Conservation (phyloP, 2,888 invertebrate genomes). For the Enchytraeus crypticus region DNA sequence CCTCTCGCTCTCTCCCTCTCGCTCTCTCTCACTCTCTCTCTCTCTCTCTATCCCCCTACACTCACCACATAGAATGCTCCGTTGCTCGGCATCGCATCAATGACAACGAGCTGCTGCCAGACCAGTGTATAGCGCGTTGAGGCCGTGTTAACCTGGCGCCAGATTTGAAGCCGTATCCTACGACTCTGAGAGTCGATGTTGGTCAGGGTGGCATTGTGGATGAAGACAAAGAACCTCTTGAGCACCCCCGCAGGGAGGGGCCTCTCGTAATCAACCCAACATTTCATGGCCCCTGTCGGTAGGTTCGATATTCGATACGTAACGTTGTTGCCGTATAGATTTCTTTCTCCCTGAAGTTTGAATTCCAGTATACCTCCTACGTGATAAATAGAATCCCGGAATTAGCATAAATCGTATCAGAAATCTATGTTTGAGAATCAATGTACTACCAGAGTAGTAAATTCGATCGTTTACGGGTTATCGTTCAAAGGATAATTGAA, state of each 20-base stretch:
- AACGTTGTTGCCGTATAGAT: conserved; percentile 24
- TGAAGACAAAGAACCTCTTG: conserved; percentile 16
- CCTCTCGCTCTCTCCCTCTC: no score
- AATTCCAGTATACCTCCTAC: no score
- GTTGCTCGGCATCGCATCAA: neutral
- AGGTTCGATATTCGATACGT: conserved; percentile 15
- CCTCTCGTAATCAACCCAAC: conserved; percentile 23
- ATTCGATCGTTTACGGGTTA: no score
- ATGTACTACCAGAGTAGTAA: no score
- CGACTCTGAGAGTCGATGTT: neutral
- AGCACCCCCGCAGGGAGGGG: conserved; percentile 18
- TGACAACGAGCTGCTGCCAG: neutral
- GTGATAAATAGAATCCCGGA: no score
- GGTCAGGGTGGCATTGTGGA: conserved; percentile 10
- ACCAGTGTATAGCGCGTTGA: neutral
- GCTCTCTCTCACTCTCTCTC: no score
- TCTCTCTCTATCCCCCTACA: no score
- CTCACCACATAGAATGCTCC: neutral
- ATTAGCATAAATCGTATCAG: no score
- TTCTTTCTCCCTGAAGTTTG: conserved; percentile 1
- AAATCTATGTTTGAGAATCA: no score
- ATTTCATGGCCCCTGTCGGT: conserved; percentile 15
- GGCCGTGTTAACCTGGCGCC: conserved; percentile 6
- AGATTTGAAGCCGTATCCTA: conserved; percentile 22
- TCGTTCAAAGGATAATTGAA: no score